Conservation (phyloP, 2,797 vertebrate species). For the Oreonectes daqikongensis region DNA sequence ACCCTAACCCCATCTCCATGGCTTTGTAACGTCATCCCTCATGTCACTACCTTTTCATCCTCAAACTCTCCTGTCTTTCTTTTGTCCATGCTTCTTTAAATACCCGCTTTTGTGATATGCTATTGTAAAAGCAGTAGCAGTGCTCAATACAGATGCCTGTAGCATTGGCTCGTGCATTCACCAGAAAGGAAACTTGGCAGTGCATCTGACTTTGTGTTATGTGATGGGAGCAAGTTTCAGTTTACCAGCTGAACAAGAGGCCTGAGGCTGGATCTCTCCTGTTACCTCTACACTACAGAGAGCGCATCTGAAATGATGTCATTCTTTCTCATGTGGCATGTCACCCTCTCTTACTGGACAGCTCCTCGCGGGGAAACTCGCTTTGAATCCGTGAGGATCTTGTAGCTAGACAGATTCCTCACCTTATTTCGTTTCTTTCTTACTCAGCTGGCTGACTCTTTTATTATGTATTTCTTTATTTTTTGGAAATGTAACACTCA, state of each 20-base stretch:
- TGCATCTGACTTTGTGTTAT: constrained; percentile 52
- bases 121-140: constrained; percentile 5
- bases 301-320: constrained; percentile 50
- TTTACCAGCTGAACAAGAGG: constrained; percentile 58
- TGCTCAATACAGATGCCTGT: constrained; percentile 5
- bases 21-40: constrained; percentile 20
- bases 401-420: constrained; percentile 11
- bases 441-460: background rate
- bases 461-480: background rate
- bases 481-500: background rate
- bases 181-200: constrained; percentile 56
- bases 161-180: constrained; percentile 12
- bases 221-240: constrained; percentile 54
- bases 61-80: background rate
- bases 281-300: constrained; percentile 50
- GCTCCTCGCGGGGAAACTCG: background rate
- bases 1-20: constrained; percentile 55
- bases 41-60: constrained; percentile 8
- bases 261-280: constrained; percentile 49
- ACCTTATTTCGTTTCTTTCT: background rate
- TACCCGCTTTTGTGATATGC: constrained; percentile 12
- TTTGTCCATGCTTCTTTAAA: constrained; percentile 24
- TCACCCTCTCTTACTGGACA: background rate
- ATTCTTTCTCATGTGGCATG: constrained; percentile 35
- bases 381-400: background rate